Conservation (phyloP, 2,113 vertebrate species). For the Ceyx melanurus region DNA sequence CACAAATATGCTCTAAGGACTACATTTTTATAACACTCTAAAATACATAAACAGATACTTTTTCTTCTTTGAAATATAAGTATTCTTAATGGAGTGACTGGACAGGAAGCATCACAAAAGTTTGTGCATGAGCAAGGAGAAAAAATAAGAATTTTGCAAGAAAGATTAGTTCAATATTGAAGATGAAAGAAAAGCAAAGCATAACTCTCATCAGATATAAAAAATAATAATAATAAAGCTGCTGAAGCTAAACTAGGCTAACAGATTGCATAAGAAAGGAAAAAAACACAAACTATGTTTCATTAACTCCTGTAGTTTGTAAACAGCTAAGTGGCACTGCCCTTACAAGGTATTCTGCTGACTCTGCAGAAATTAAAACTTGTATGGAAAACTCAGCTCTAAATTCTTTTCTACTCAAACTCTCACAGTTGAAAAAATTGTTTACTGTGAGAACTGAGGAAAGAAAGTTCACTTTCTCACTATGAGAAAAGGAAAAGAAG, state of each 20-base stretch:
- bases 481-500: background rate
- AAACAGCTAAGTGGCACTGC: background rate
- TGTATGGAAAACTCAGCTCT: background rate
- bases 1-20: background rate
- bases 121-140: background rate
- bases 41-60: background rate
- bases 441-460: background rate
- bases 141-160: background rate
- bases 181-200: background rate
- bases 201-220: background rate
- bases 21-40: background rate
- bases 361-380: background rate
- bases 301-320: background rate
- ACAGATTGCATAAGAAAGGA: background rate
- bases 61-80: background rate
- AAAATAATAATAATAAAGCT: too few species aligned
- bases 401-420: background rate
- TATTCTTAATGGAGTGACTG: background rate
- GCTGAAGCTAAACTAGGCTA: background rate
- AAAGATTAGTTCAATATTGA: background rate
- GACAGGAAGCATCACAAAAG: background rate
- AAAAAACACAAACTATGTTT: background rate
- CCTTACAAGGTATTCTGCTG: background rate
- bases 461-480: background rate
- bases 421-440: background rate